Conservation (phyloP, 2,888 invertebrate species). For the Cremastinae sp. region DNA sequence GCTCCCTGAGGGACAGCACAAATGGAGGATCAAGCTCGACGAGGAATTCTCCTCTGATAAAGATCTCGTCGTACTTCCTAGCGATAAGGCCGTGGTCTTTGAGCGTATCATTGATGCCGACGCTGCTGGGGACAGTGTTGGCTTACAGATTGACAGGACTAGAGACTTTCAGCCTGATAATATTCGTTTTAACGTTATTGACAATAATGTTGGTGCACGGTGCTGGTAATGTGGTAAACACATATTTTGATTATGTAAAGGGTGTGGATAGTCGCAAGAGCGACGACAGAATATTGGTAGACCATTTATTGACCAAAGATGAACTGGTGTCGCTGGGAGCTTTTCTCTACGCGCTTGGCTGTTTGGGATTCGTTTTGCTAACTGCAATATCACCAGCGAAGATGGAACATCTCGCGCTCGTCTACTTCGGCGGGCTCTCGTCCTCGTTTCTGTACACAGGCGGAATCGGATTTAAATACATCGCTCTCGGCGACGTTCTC, state of each 20-base stretch:
- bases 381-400: constrained; percentile 92
- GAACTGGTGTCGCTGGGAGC: constrained; percentile 94
- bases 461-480: constrained; percentile 97
- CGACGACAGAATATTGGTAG: constrained; percentile 97
- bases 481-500: constrained; percentile 95
- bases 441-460: constrained; percentile 98
- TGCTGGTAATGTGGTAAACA: constrained; percentile 97
- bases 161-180: constrained; percentile 89
- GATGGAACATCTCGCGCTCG: constrained; percentile 96
- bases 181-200: constrained; percentile 90
- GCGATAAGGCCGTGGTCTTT: constrained; percentile 97
- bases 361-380: constrained; percentile 89
- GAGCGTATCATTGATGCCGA: constrained; percentile 95
- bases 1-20: constrained; percentile 49
- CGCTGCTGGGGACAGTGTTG: constrained; percentile 92
- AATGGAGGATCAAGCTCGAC: constrained; percentile 65
- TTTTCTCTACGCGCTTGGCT: constrained; percentile 92
- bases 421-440: constrained; percentile 97
- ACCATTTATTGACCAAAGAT: constrained; percentile 91
- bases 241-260: constrained; percentile 96
- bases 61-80: constrained; percentile 92
- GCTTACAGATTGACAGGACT: constrained; percentile 91
- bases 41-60: constrained; percentile 86
- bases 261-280: constrained; percentile 95
- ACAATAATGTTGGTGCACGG: constrained; percentile 96